Base-by-base conservation (phyloP, 2,797 vertebrate genomes). In the Psittacula echo region DNA sequence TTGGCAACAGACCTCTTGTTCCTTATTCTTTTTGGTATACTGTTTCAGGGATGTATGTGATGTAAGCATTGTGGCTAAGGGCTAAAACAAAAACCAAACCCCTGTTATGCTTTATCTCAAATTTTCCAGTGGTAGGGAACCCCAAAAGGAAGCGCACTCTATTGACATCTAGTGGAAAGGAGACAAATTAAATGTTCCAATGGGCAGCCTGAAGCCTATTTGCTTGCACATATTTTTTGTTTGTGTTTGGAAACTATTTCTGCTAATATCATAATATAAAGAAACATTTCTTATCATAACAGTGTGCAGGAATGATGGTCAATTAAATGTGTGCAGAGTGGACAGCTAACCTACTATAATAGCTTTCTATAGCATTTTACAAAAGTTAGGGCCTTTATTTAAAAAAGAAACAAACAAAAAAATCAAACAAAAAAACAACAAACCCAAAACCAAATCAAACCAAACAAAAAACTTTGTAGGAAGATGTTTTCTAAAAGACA, bases 141-240 rank as follows among this genome's bases (percentile, higher is more conserved):
- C 26, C 29, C 22, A 44, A 94, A 58, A 75, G 29, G 22, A 86
- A 75, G 91, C 90, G 8, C 66, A 81, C 27, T 78, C 48, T 93
- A 58, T 88, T 91, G 87, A 94, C 70, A 96, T 70, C 73, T 88
- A 78, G 54, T 90, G 70, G 87, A 89, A 70, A 60, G n/a, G 7
- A 79, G 41, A 75, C 9, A 74, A 87, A 89, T 65, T 2, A 68
- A 81, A 58, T 54, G 26, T 10, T 93, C 29, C 50, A 75, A n/a
- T 1, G 2, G 29, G 18, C 29, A 89, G 41, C 13, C 34, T 73
- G 50, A 39, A 82, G 9, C 5, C 42, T 58, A 60, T 70, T 87
- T 93, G 11, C 56, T 92, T 79, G 12, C 18, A 24, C n/a, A 12
- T 51, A 41, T 19, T 70, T 7, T 45, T 82, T 65, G 4, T 53